Evolutionary conservation across 1,140 invertebrate genomes (phyloP).

Genomic region (Hormaphis cornu): DNA sequence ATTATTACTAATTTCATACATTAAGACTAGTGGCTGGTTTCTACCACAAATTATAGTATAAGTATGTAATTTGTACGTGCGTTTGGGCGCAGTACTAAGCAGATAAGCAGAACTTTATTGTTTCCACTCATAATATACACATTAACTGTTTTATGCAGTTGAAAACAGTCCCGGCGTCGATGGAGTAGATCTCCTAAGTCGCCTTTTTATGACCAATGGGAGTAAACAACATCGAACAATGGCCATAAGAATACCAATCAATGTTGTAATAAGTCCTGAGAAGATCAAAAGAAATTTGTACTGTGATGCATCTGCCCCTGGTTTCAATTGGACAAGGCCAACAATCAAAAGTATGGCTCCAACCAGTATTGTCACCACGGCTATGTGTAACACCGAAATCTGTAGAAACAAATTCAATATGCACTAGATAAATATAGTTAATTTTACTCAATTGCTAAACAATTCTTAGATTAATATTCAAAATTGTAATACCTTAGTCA

Average conservation of each 20-base stretch:
- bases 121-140: neutral
- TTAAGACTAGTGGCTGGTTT: too few relatives aligned
- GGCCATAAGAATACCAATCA: slow-evolving; percentile 40
- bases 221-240: slow-evolving; percentile 38
- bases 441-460: neutral
- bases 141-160: neutral
- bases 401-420: slow-evolving; percentile 30
- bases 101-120: neutral
- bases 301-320: slow-evolving; percentile 65
- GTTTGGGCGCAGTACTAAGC: neutral
- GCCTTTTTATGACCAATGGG: slow-evolving; percentile 35
- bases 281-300: slow-evolving; percentile 61
- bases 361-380: slow-evolving; percentile 62
- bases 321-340: slow-evolving; percentile 68
- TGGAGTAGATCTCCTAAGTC: slow-evolving; percentile 5
- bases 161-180: slow-evolving; percentile 7
- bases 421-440: neutral
- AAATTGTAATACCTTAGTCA: slow-evolving; percentile 8
- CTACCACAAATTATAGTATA: too few relatives aligned
- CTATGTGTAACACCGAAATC: slow-evolving; percentile 62
- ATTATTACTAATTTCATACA: too few relatives aligned
- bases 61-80: too few relatives aligned
- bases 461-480: too few relatives aligned
- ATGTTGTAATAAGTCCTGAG: slow-evolving; percentile 42
- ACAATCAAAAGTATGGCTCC: slow-evolving; percentile 68